Conservation (phyloP, 2,888 invertebrate species). For the Dicyrtomina minuta region DNA sequence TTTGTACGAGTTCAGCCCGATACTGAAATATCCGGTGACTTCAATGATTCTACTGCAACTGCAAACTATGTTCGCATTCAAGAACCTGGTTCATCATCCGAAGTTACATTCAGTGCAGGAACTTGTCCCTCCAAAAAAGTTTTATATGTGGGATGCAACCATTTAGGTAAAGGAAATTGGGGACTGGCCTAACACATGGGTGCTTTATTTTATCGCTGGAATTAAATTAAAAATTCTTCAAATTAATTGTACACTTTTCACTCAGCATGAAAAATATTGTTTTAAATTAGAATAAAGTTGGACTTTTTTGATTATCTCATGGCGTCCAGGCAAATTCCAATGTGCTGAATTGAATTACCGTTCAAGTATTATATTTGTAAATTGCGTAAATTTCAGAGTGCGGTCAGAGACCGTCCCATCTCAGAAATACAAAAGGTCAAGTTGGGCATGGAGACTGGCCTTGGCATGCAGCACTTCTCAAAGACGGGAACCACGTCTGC, state of each 20-base stretch:
- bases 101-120: conserved; percentile 77
- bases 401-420: conserved; percentile 64
- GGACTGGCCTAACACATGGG: too few relatives aligned
- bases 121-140: conserved; percentile 75
- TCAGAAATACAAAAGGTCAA: conserved; percentile 61
- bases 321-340: too few relatives aligned
- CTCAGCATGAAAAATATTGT: background rate
- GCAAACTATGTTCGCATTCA: conserved; percentile 77
- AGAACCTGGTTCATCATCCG: conserved; percentile 71
- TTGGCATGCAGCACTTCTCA: conserved; percentile 82
- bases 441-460: conserved; percentile 63
- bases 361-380: background rate
- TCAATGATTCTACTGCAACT: conserved; percentile 46
- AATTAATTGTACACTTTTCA: background rate
- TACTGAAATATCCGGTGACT: conserved; percentile 57
- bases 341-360: conserved; percentile 19
- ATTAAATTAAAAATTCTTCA: too few relatives aligned
- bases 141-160: conserved; percentile 74
- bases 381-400: conserved; percentile 61
- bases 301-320: too few relatives aligned
- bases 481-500: conserved; percentile 82
- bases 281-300: background rate
- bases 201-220: too few relatives aligned
- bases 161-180: conserved; percentile 68
- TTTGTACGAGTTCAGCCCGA: conserved; percentile 69